Conservation (phyloP, 2,113 vertebrate species). For the Prietella phreatophila region DNA sequence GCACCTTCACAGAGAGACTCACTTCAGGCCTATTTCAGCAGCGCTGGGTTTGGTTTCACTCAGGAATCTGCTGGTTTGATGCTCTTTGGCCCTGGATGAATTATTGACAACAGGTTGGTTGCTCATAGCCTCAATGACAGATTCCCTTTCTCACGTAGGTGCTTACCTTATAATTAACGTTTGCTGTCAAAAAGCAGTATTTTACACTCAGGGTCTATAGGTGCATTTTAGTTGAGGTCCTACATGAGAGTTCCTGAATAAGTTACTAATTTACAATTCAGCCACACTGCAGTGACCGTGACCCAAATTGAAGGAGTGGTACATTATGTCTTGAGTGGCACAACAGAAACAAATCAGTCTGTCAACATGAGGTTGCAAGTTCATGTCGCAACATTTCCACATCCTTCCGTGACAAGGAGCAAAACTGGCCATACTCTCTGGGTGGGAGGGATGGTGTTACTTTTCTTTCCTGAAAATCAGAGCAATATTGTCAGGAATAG, state of each 20-base stretch:
- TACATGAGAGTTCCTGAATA: not conserved
- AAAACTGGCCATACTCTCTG: not conserved
- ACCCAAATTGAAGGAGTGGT: not conserved
- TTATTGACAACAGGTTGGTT: slow-evolving; percentile 58
- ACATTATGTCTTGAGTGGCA: too few relatives aligned
- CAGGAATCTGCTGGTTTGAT: slow-evolving; percentile 30
- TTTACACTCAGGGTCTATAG: not conserved
- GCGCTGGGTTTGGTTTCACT: slow-evolving; percentile 30
- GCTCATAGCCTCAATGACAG: slow-evolving; percentile 59
- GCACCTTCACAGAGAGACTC: slow-evolving; percentile 6
- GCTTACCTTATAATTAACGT: not conserved
- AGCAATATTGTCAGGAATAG: not conserved
- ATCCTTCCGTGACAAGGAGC: not conserved
- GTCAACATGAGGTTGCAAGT: not conserved
- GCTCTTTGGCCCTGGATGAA: slow-evolving; percentile 47
- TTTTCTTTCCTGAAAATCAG: not conserved
- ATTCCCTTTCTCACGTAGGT: slow-evolving; percentile 63
- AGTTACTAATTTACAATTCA: not conserved
- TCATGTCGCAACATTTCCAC: not conserved
- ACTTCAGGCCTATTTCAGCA: not conserved
- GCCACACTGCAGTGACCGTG: not conserved
- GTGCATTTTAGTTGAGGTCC: not conserved
- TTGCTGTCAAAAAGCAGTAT: not conserved
- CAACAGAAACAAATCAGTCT: not conserved
- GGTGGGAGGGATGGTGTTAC: not conserved